Evolutionary conservation across 1,140 invertebrate genomes (phyloP).

Genomic region (Heliconius congener): DNA sequence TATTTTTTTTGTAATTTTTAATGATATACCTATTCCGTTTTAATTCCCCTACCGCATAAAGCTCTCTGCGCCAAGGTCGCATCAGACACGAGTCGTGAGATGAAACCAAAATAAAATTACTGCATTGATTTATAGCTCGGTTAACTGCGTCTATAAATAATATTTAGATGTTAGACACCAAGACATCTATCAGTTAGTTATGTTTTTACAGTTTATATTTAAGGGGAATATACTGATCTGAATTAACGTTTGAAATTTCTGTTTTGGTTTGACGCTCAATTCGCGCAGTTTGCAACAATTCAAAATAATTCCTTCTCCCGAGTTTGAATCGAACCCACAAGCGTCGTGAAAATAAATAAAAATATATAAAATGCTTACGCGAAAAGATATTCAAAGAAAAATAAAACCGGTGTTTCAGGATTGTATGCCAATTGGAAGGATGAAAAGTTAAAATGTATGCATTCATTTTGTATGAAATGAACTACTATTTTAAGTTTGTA

Average conservation of each 20-base stretch:
- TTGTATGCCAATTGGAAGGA: too few relatives aligned
- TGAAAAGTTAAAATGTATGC: too few relatives aligned
- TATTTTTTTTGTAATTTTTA: too few relatives aligned
- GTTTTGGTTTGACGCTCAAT: too few relatives aligned
- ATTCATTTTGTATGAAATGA: too few relatives aligned
- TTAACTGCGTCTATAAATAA: constrained; percentile 6
- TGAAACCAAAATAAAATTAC: constrained; percentile 37
- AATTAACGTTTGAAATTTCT: too few relatives aligned
- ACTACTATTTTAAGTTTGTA: too few relatives aligned
- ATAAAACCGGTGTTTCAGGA: background rate
- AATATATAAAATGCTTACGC: background rate
- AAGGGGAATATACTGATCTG: too few relatives aligned
- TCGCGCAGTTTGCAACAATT: too few relatives aligned
- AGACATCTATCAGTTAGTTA: background rate
- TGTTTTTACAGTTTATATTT: background rate
- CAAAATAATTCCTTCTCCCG: too few relatives aligned
- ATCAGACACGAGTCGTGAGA: constrained; percentile 31
- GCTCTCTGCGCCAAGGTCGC: constrained; percentile 26
- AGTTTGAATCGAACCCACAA: too few relatives aligned
- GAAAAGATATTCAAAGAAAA: background rate
- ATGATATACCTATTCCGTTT: background rate
- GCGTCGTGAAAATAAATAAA: background rate
- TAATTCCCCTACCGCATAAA: constrained; percentile 24
- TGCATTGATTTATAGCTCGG: constrained; percentile 29
- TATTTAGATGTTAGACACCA: background rate